Evolutionary conservation across 2,888 invertebrate genomes (phyloP), one percentile per base, ranked within the genome.

Genomic region (Metalampra italica): DNA sequence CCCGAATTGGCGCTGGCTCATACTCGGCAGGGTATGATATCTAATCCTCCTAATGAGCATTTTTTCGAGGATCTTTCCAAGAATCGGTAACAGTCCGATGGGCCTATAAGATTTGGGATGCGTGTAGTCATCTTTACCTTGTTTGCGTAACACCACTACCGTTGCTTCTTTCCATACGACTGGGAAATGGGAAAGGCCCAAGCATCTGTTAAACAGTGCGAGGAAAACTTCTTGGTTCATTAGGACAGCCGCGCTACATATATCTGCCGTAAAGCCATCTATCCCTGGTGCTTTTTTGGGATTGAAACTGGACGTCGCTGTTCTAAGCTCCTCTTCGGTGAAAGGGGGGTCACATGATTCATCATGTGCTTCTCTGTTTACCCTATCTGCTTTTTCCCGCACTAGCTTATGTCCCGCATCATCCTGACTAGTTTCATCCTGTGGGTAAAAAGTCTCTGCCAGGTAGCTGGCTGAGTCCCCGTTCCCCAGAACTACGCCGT

Each of bases 281-380:
- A 39, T 14, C 0, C 57, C 53, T 0, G 56, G 56, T 2, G 56
- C 56, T 38, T 54, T 56, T 22, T 49, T 53, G 0, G 57, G 51
- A 30, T 51, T 52, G 11, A 54, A 46, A 7, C 30, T 32, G 2
- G 13, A n/a, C 9, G 43, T 37, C 3, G 41, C 39, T 38, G n/a
- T 13, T 36, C 40, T 37, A 43, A 44, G 41, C 29, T 47, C 9
- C n/a, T 9, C 4, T 7, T n/a, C 14, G 46, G 53, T 37, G 41
- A 40, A 8, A n/a, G 30, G 39, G 9, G 32, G 32, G 11, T 32
- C 32, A 2, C 11, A 11, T 32, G 9, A 2, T 32, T 32, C 32
- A 8, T 8, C 32, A 11, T 8, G 32, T 2, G 11, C 9, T 8
- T 2, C 2, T 8, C 7, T 7, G 7, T 11, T 11, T 32, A 11